Conservation (phyloP, 92 coral and sea anemone genomes). For the Actinostola sp. region DNA sequence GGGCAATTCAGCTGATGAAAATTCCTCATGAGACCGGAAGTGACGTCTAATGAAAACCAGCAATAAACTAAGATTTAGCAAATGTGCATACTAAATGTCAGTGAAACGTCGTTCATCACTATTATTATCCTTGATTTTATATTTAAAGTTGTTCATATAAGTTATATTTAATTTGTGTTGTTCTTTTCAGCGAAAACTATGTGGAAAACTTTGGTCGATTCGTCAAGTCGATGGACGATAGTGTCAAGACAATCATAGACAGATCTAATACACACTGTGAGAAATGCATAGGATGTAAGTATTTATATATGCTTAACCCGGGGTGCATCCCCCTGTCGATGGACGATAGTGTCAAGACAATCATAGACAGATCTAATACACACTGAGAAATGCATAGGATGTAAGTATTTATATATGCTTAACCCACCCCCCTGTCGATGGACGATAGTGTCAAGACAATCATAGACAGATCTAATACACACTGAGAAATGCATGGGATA, state of each 20-base stretch:
- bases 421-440: too few relatives aligned
- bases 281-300: slow-evolving; percentile 92
- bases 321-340: too few relatives aligned
- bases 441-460: slow-evolving; percentile 87
- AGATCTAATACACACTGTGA: slow-evolving; percentile 83
- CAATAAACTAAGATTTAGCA: too few relatives aligned
- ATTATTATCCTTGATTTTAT: too few relatives aligned
- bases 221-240: slow-evolving; percentile 77
- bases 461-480: slow-evolving; percentile 80
- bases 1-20: too few relatives aligned
- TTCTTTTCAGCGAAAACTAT: slow-evolving; percentile 67
- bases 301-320: too few relatives aligned
- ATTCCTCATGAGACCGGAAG: too few relatives aligned
- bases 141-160: too few relatives aligned
- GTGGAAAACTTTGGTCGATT: slow-evolving; percentile 90
- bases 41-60: too few relatives aligned
- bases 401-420: slow-evolving; percentile 76
- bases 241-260: slow-evolving; percentile 78
- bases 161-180: too few relatives aligned
- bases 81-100: too few relatives aligned
- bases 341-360: slow-evolving; percentile 81
- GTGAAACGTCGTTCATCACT: too few relatives aligned
- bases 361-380: slow-evolving; percentile 77
- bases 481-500: slow-evolving; percentile 89
- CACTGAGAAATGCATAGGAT: slow-evolving; percentile 86